Conservation (phyloP, 2,797 vertebrate species). For the Apogon talboti region DNA sequence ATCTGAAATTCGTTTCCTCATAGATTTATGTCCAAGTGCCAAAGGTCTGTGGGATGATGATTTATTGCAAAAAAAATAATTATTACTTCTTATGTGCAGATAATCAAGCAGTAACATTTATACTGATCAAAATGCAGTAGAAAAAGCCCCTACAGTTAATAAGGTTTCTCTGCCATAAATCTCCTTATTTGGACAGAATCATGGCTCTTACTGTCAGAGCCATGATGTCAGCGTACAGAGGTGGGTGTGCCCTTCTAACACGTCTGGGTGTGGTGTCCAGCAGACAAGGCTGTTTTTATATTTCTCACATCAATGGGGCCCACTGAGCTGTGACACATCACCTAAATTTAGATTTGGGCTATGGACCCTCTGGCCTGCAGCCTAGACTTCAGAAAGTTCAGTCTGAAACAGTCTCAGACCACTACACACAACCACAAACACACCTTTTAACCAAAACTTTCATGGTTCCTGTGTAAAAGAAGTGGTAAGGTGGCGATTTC, state of each 20-base stretch:
- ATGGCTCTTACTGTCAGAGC: slow-evolving; percentile 34
- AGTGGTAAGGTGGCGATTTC: neutral
- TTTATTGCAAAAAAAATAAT: neutral
- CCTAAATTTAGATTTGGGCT: slow-evolving; percentile 73
- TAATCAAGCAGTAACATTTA: neutral
- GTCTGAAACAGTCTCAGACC: slow-evolving; percentile 4
- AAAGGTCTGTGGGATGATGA: slow-evolving; percentile 16
- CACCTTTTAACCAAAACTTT: no score
- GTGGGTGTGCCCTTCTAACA: slow-evolving; percentile 59
- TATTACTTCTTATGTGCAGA: neutral
- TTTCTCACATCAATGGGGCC: slow-evolving; percentile 65
- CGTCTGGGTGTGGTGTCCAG: slow-evolving; percentile 71
- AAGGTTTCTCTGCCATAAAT: slow-evolving; percentile 13
- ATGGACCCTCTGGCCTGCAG: slow-evolving; percentile 42
- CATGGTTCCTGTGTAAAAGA: neutral
- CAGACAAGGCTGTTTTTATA: slow-evolving; percentile 75
- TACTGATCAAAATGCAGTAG: slow-evolving; percentile 13
- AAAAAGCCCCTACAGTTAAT: neutral
- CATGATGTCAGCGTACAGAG: slow-evolving; percentile 60
- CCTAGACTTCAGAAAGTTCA: slow-evolving; percentile 11
- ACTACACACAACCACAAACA: neutral
- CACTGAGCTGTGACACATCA: slow-evolving; percentile 64
- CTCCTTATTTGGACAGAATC: slow-evolving; percentile 55
- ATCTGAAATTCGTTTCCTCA: slow-evolving; percentile 25
- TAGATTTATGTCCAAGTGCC: neutral